These are phyloP conservation scores for Bos taurus DNA, from an alignment of 2,113 vertebrate genomes.

Conservation along the genomic window DNA sequence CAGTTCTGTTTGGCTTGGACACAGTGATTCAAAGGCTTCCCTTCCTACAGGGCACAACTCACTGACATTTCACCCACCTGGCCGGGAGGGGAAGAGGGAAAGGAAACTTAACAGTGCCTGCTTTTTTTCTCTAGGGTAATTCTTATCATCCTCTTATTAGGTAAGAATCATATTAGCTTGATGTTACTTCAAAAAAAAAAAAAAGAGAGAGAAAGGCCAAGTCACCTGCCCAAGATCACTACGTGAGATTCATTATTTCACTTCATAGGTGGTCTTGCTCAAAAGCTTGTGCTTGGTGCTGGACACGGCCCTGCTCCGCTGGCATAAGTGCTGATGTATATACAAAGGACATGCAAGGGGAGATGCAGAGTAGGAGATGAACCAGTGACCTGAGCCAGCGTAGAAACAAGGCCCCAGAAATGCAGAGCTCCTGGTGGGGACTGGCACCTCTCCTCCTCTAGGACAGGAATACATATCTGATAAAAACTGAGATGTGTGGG, in stretches of 20 bases:
- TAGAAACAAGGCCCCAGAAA: background rate
- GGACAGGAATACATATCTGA: background rate
- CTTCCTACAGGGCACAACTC: background rate
- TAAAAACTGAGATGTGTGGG: background rate
- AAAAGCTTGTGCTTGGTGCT: background rate
- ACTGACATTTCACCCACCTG: conserved; percentile 40
- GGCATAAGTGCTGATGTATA: background rate
- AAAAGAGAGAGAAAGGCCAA: background rate
- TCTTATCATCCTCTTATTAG: background rate
- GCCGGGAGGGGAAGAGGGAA: background rate
- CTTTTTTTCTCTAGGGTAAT: background rate
- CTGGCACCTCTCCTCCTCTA: background rate
- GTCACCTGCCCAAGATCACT: background rate
- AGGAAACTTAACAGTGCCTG: background rate
- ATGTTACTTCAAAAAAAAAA: background rate
- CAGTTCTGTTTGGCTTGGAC: background rate
- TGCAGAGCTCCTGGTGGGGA: background rate
- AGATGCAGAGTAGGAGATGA: background rate
- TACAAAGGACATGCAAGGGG: background rate
- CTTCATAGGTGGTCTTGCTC: background rate
- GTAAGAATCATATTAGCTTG: background rate
- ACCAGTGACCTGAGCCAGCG: background rate
- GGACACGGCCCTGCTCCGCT: background rate
- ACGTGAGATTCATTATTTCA: background rate
- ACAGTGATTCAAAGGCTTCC: background rate